Base-by-base conservation (phyloP, 2,113 vertebrate species). In the Heterochromis multidens region DNA sequence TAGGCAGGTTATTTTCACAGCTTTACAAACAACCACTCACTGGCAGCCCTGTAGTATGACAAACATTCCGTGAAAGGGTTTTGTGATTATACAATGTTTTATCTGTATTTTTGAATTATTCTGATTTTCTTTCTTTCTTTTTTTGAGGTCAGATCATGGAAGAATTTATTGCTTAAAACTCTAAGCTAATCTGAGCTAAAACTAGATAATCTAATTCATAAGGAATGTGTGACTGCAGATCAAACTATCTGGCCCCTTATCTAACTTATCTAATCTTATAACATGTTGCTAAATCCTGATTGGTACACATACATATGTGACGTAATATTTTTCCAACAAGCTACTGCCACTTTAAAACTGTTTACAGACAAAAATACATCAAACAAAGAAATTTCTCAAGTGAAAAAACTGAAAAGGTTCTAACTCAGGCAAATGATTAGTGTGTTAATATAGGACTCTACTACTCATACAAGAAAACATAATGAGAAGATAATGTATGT, bases 1-100 rank as follows among this genome's bases (percentile, higher is more conserved):
- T 8, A 23, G 31, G 61, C 0, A 63, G n/a, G 62, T 65, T 65
- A 65, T 37, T 40, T 65, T 65, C 21, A 40, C 35, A 67, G 35
- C n/a, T 8, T 52, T 52, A 52, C 17, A 56, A n/a, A n/a, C 17
- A 56, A 19, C 52, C 6, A 16, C 62, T 25, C 62, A 9, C 43
- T 65, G 35, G 14, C 62, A 40, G 21, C 21, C 17, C 6, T 4
- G 7, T 0, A 40, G 4, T 23, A 40, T 65, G 0, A 67, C 21
- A 43, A 67, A 13, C 19, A 35, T 37, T 37, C 31, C 35, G n/a
- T 43, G 62, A 67, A 16, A 25, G 35, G 2, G 35, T 25, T 67
- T 4, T 43, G 4, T 43, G 13, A 40, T 43, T 0, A 0, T 65
- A 9, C n/a, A 14, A 67, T 67, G 43, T 67, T 43, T 40, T 67